Percentiles rank a stretch among this genome's conserved stretches.
These are phyloP conservation scores for Odocoileus hemionus DNA, from an alignment of 2,113 vertebrate genomes.

Conservation along the genomic window DNA sequence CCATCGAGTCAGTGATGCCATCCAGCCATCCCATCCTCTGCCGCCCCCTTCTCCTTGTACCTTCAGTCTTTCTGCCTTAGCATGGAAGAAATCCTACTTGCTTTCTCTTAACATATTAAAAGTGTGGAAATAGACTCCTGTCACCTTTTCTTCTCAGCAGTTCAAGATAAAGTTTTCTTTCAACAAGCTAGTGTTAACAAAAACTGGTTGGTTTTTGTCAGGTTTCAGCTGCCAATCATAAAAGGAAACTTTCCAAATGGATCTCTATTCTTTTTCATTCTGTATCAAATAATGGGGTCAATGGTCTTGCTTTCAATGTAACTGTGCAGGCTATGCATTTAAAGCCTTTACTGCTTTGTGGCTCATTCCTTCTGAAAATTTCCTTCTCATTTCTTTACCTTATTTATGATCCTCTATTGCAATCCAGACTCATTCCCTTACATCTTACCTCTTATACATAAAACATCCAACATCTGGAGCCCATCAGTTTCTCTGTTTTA, in stretches of 20 bases:
- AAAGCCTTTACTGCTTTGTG: neutral
- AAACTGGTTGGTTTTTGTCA: neutral
- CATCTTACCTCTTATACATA: neutral
- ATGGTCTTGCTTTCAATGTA: neutral
- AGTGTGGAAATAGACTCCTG: neutral
- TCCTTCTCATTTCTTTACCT: neutral
- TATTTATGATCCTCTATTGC: neutral
- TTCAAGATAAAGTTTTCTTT: conserved; percentile 8
- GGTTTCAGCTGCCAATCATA: neutral
- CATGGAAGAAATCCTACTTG: neutral
- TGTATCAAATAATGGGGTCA: neutral
- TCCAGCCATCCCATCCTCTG: neutral
- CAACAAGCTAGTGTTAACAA: neutral
- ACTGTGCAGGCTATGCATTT: neutral
- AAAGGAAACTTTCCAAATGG: neutral
- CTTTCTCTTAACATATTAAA: conserved; percentile 28
- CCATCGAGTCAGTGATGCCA: neutral
- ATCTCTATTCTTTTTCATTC: neutral
- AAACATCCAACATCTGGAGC: neutral
- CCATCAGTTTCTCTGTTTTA: neutral
- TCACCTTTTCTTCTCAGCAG: neutral
- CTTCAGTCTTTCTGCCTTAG: neutral
- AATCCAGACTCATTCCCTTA: neutral
- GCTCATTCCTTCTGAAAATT: neutral
- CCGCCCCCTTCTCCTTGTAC: neutral